Percentiles rank a stretch among this genome's conserved stretches.
These are phyloP conservation scores for Caloenas nicobarica DNA, from an alignment of 2,113 vertebrate species.

Conservation along the genomic window DNA sequence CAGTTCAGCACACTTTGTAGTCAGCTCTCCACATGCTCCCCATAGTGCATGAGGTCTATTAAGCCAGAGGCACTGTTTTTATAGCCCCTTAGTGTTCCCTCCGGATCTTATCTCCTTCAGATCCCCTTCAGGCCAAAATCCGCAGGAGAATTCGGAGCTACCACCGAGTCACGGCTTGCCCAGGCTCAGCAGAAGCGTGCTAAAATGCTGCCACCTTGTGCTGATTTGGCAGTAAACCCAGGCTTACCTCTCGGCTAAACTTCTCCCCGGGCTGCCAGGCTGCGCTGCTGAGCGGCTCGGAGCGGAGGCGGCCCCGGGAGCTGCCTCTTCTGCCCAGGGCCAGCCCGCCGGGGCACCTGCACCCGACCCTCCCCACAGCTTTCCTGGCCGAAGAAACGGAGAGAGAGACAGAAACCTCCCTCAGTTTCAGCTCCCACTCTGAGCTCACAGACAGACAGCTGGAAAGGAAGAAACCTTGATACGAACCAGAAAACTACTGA, in stretches of 20 bases:
- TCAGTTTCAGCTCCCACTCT: background rate
- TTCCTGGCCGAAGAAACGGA: background rate
- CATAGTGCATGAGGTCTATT: background rate
- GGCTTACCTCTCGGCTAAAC: accelerated
- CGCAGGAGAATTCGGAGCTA: accelerated
- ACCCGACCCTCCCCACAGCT: accelerated
- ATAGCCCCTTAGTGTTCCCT: accelerated
- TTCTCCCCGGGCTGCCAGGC: accelerated
- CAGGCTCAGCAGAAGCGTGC: background rate
- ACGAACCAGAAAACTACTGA: background rate
- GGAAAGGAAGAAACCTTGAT: background rate
- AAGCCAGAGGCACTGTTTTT: background rate
- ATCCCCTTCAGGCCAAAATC: too few relatives aligned
- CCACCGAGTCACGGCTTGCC: accelerated
- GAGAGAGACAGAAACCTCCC: background rate
- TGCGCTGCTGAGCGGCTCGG: accelerated
- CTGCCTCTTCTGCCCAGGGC: background rate
- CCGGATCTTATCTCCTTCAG: accelerated
- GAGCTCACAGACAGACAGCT: background rate
- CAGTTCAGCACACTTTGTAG: background rate
- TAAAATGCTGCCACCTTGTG: conserved; percentile 70
- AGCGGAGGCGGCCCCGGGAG: accelerated
- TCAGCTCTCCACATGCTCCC: background rate
- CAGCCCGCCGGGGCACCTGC: accelerated
- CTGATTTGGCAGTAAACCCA: background rate